phyloP scores from a whole-genome alignment of 30 jellyfish, hydroid and myxozoan genomes.

The Pelagia noctiluca region DNA sequence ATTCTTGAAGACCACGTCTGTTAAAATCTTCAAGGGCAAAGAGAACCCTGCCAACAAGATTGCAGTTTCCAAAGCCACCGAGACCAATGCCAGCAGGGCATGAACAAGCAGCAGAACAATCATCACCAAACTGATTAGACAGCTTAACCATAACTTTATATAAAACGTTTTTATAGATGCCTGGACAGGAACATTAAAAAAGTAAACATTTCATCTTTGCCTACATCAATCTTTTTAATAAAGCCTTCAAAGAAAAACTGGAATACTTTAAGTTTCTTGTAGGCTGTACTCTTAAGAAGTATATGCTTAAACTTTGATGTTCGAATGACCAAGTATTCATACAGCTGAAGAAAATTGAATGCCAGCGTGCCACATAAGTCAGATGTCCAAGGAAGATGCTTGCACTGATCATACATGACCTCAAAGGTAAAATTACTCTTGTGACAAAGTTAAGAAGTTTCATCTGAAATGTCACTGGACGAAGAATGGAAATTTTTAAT shows the following conservation, averaged over 20 bases:
- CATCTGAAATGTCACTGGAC: constrained; percentile 9
- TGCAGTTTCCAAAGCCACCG: constrained; percentile 64
- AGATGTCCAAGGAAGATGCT: constrained; percentile 17
- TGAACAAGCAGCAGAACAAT: constrained; percentile 66
- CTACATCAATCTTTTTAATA: constrained; percentile 19
- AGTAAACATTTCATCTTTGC: constrained; percentile 6
- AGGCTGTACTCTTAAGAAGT: constrained; percentile 36
- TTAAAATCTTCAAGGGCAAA: too few relatives aligned
- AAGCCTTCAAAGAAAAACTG: constrained; percentile 52
- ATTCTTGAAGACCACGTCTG: constrained; percentile 39
- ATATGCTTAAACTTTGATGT: constrained; percentile 52
- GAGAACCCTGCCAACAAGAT: constrained; percentile 65
- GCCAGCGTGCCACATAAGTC: constrained; percentile 22
- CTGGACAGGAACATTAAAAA: constrained; percentile 42
- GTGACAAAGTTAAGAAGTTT: constrained; percentile 22
- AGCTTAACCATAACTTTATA: constrained; percentile 29
- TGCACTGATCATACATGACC: background rate
- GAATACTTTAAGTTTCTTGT: too few relatives aligned
- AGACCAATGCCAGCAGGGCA: constrained; percentile 71
- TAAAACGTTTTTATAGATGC: constrained; percentile 47
- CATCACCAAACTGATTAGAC: constrained; percentile 41
- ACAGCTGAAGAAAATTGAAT: constrained; percentile 17
- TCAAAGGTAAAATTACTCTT: constrained; percentile 16
- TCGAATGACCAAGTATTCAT: constrained; percentile 42
- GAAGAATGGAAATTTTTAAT: background rate